Evolutionary conservation across 2,113 vertebrate genomes (phyloP), one percentile per base, ranked within the genome.

Genomic region (Solenodon paradoxus): DNA sequence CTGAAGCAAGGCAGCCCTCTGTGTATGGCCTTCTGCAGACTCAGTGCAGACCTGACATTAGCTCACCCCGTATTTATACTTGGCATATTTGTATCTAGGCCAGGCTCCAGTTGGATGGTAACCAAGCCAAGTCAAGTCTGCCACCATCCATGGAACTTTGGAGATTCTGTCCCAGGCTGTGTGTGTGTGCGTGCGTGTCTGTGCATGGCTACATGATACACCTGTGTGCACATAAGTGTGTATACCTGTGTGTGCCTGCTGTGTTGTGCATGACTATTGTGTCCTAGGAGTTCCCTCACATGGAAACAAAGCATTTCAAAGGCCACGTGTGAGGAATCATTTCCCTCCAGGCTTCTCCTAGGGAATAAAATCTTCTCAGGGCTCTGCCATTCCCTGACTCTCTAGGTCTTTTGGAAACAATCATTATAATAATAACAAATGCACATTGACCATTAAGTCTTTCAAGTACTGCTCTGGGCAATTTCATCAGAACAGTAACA

Each of bases 341-440:
- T 90, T 40, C 61, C 45, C 38, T 86, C 51, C 42, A 55, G 26
- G 22, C 7, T 53, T 78, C 69, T 77, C n/a, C 12, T 12, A 32
- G 24, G 28, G 17, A 80, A 17, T 47, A 59, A 40, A 61, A 61
- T 7, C 26, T 82, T 94, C 11, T 71, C 32, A 45, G 49, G 49
- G 7, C 40, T 71, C 47, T 84, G 53, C 49, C 10, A 28, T 19
- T 4, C 59, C 49, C 57, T 78, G 61, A 68, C 8, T 80, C 7
- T 47, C 24, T 11, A 78, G 85, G 35, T n/a, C 35, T 51, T 68
- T 81, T 81, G 35, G 51, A 84, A 84, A 92, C 59, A 88, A 94
- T 47, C 74, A 64, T 71, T 38, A n/a, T 92, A 47, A 42, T 30
- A 78, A 79, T 30, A 45, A 30, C 17, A 49, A 79, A 64, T 24